A percentile compares a stretch with the other conserved stretches of the same genome.
Evolutionary conservation across 2,888 invertebrate species (phyloP).

Genomic region (Drosophila multiciliata): DNA sequence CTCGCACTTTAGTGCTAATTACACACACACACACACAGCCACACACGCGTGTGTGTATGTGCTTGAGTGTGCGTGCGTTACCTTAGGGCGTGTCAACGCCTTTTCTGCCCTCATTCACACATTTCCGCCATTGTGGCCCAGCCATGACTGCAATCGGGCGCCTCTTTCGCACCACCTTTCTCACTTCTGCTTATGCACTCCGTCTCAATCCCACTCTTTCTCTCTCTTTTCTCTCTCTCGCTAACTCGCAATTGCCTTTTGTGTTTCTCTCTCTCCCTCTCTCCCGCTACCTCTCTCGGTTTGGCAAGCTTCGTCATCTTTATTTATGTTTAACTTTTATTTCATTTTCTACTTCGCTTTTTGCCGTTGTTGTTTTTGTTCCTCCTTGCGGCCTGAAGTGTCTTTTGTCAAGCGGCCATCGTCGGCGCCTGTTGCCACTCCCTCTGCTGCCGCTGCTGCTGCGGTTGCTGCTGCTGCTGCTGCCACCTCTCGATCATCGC

Average conservation of each 20-base stretch:
- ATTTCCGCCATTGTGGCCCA: slow-evolving; percentile 81
- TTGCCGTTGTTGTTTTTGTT: slow-evolving; percentile 14
- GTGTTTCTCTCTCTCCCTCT: slow-evolving; percentile 10
- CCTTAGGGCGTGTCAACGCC: slow-evolving; percentile 51
- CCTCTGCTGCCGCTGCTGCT: slow-evolving; percentile 28
- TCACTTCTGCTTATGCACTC: slow-evolving; percentile 18
- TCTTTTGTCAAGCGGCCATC: slow-evolving; percentile 77
- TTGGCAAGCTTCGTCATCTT: slow-evolving; percentile 76
- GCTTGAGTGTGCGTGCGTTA: slow-evolving; percentile 16
- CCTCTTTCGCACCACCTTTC: slow-evolving; percentile 37
- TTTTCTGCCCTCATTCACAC: slow-evolving; percentile 74
- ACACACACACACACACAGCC: slow-evolving; percentile 28
- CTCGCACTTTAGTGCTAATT: slow-evolving; percentile 62
- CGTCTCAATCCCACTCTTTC: slow-evolving; percentile 5
- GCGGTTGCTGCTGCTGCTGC: slow-evolving; percentile 19
- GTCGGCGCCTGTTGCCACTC: slow-evolving; percentile 52
- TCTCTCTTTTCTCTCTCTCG: slow-evolving; percentile 23
- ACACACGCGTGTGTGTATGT: not conserved
- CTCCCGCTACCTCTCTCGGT: slow-evolving; percentile 11
- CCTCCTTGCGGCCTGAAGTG: slow-evolving; percentile 49
- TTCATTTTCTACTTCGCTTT: slow-evolving; percentile 36
- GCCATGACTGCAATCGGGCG: slow-evolving; percentile 69
- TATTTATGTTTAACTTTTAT: slow-evolving; percentile 71
- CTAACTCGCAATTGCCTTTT: slow-evolving; percentile 5
- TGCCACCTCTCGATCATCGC: slow-evolving; percentile 29